Evolutionary conservation across 2,113 vertebrate species (phyloP), one percentile per base, ranked within the genome.

Genomic region (Oryzias celebensis): DNA sequence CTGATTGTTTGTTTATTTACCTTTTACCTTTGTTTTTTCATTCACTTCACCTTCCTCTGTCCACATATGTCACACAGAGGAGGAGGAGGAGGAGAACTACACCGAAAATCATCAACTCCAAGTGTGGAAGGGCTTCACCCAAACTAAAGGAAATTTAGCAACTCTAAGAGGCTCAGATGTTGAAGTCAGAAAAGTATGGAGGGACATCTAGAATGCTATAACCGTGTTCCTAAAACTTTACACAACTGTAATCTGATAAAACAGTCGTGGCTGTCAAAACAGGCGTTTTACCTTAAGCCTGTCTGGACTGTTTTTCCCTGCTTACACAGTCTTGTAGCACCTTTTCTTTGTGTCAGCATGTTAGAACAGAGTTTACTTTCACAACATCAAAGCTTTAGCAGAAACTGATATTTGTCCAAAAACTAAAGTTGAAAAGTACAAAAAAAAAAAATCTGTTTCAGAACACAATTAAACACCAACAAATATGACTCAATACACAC

Each of bases 1-100:
- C 83, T 85, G 87, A 90, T 87, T 90, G 88, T 89, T 87, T 88
- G 83, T 90, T 91, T 91, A 90, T 91, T 89, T 91, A 86, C 71
- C 71, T 73, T 67, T 58, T 52, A 80, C 76, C 81, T 80, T 76
- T 63, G 41, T 61, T 78, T 79, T 83, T 77, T 81, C 56, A 68
- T 62, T 42, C 46, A 44, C 14, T n/a, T 51, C 65, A 36, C 52
- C 44, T 23, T 47, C 43, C 31, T 47, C 46, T 47, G 51, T 75
- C 55, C 58, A 52, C 71, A 62, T 58, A 51, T 66, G 46, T 61
- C 43, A 62, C 63, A 47, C 5, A n/a, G 4, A 24, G 52, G 56
- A 65, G 41, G 10, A 13, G 41, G 56, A 55, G 24, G 46, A 15
- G 54, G 65, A 52, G 65, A 47, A 62, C 44, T 20, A 1, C 41